Percentiles rank a stretch among this genome's conserved stretches.
Conservation (phyloP, 2,113 vertebrate species). For the Antennarius striatus region DNA sequence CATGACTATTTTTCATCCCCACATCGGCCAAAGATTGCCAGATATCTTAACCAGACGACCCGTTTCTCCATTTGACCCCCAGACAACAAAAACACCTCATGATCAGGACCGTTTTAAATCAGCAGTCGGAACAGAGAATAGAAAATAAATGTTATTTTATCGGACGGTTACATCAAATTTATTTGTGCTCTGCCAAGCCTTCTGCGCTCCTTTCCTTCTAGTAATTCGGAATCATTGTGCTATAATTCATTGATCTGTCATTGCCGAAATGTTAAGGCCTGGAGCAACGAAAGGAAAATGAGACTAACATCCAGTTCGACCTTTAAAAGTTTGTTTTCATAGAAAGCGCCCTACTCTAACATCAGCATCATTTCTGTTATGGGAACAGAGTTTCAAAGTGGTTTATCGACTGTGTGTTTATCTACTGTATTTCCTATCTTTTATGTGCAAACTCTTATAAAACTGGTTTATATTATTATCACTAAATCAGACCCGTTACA, state of each 20-base stretch:
- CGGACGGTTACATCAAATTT: conserved; percentile 4
- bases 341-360: conserved; percentile 21
- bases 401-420: too few relatives aligned
- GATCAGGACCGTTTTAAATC: not conserved
- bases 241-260: conserved; percentile 38
- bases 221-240: not conserved
- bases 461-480: too few relatives aligned
- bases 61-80: not conserved
- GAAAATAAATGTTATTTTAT: not conserved
- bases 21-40: not conserved
- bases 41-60: not conserved
- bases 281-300: conserved; percentile 36
- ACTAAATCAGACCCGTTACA: too few relatives aligned
- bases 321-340: conserved; percentile 56
- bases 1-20: conserved; percentile 12
- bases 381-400: too few relatives aligned
- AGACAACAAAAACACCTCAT: not conserved
- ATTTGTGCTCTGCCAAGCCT: not conserved
- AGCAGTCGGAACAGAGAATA: not conserved
- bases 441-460: too few relatives aligned
- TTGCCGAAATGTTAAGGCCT: conserved; percentile 48
- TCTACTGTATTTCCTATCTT: too few relatives aligned
- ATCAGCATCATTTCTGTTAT: not conserved
- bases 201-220: not conserved
- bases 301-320: conserved; percentile 45